Evolutionary conservation across 2,888 invertebrate species (phyloP), one percentile per base, ranked within the genome.

Genomic region (Agonopterix arenella): DNA sequence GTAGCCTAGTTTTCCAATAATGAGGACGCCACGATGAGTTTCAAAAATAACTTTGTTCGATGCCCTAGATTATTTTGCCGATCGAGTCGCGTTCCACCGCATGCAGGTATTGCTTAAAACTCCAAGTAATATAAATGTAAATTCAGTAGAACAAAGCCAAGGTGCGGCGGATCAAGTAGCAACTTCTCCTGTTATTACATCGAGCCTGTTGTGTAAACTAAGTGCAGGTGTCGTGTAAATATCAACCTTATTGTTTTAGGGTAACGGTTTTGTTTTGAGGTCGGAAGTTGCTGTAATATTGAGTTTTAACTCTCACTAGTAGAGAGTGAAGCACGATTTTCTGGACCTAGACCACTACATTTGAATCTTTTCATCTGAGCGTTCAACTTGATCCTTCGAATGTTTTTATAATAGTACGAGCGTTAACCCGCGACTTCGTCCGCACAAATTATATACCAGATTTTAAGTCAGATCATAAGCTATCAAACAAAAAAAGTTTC

Each of bases 121-220:
- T 73, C 65, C 51, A 66, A 66, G 69, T 76, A 76, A 78, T 78
- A 79, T 78, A 79, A 73, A 78, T 77, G 77, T 73, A 73, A 79
- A 76, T 78, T 67, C 57, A 55, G 55, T 62, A 60, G 68, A 70
- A 73, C 68, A 71, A 70, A 72, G 59, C 48, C 52, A 50, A 56
- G 44, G 59, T 59, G 55, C 54, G 61, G 48, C 47, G 61, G 60
- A 67, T 68, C 66, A 65, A 65, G 62, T 63, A 60, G 57, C 62
- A 62, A 63, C 67, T 68, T 65, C 51, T 52, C 57, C 49, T 62
- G 59, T 62, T 69, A 68, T 68, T 67, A 65, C 28, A 28, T 42
- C n/a, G 11, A 36, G 42, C 47, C 36, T 47, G 37, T 11, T 47
- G 37, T 11, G 43, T 10, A 48, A 44, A 48, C 36, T 28, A n/a